These are phyloP conservation scores for Epiperipatus broadwayi DNA, from an alignment of 2,888 invertebrate species.

Conservation along the genomic window DNA sequence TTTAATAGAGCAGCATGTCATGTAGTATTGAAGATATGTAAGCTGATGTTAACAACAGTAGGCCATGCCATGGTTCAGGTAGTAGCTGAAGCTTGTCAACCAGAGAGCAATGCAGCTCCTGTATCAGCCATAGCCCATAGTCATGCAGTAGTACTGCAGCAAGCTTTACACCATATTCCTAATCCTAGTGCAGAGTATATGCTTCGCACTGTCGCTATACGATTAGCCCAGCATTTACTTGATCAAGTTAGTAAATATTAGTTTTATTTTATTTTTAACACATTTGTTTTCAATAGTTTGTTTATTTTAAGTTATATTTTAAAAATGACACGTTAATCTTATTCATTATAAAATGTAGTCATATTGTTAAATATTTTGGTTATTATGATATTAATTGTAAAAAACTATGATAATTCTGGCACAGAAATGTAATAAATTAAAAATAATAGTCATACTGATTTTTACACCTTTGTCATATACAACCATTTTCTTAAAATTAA, in stretches of 20 bases:
- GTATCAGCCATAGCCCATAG: slow-evolving; percentile 27
- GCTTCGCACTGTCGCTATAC: slow-evolving; percentile 58
- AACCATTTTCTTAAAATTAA: too few relatives aligned
- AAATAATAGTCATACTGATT: too few relatives aligned
- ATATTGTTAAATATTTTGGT: too few relatives aligned
- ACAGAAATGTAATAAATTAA: too few relatives aligned
- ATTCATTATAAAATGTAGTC: neutral
- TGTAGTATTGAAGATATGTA: slow-evolving; percentile 66
- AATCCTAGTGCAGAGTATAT: slow-evolving; percentile 64
- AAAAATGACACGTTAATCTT: too few relatives aligned
- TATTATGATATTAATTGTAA: too few relatives aligned
- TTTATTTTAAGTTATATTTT: neutral
- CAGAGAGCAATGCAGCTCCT: slow-evolving; percentile 35
- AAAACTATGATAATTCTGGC: too few relatives aligned
- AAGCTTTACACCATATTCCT: slow-evolving; percentile 62
- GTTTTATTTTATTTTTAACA: slow-evolving; percentile 15
- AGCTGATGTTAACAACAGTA: slow-evolving; percentile 65
- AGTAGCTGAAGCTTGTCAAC: slow-evolving; percentile 36
- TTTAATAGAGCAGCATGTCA: slow-evolving; percentile 56
- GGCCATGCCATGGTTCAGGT: slow-evolving; percentile 41
- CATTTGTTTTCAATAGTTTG: neutral
- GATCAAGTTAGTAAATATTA: slow-evolving; percentile 40
- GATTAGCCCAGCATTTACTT: slow-evolving; percentile 58
- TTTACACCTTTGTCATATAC: too few relatives aligned
- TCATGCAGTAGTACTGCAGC: slow-evolving; percentile 43